Evolutionary conservation across 2,113 vertebrate genomes (phyloP), one percentile per base, ranked within the genome.

Genomic region (Sinocyclocheilus rhinocerous): DNA sequence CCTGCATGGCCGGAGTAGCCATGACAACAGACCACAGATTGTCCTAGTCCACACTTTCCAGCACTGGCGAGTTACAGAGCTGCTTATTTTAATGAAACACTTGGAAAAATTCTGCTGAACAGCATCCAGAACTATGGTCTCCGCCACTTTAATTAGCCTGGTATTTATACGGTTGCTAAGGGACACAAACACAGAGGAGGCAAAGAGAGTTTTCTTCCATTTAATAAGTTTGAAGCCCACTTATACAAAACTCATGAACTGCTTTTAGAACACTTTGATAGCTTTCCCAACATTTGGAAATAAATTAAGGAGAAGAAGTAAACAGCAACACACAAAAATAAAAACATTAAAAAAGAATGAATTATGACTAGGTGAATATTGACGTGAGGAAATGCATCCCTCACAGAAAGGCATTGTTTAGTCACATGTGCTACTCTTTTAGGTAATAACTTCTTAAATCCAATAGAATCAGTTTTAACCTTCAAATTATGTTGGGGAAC

Each of bases 221-320:
- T 95, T 95, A 95, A 95, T 95, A 90, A 93, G 93, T 92, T 93
- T 92, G 86, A 94, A 94, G 94, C 91, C 92, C 94, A 93, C 90
- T 93, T 90, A 92, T 94, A 95, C 93, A 95, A 95, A 95, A 93
- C 92, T 93, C 92, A 94, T 73, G 94, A 95, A 94, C 92, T 92
- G 90, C 89, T 92, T 95, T 94, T 91, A 91, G 90, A 94, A 94
- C 89, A 92, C 84, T 72, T 92, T 87, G 85, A 73, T 57, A 87
- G 63, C 70, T 90, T 91, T 89, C 72, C 87, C 83, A 63, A 88
- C 86, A 90, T 92, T 90, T 92, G 88, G 88, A 93, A 92, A 94
- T 93, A 93, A 94, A 93, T 94, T 92, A 94, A 91, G 77, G 87
- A 91, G 90, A 89, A 90, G 81, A 91, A 90, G 90, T 91, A 90